Conservation (phyloP, 1,140 invertebrate species). For the Chelonus insularis region DNA sequence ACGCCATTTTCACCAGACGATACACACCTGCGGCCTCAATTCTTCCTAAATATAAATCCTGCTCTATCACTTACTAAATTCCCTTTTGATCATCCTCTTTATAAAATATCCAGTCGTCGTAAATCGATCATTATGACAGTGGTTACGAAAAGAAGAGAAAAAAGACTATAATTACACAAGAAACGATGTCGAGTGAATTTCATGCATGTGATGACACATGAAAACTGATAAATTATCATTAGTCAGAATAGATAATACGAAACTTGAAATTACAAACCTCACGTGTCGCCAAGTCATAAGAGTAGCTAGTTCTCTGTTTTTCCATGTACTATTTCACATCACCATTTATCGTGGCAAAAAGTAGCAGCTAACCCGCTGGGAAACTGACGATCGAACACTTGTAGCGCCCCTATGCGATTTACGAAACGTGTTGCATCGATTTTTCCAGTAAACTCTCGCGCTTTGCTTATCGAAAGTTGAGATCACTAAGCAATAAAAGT, state of each 20-base stretch:
- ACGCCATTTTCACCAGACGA: slow-evolving; percentile 4
- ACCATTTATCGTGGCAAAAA: background rate
- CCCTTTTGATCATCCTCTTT: background rate
- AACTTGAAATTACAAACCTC: slow-evolving; percentile 10
- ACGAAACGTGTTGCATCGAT: slow-evolving; percentile 9
- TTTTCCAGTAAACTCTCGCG: slow-evolving; percentile 6
- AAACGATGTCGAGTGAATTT: background rate
- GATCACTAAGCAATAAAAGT: slow-evolving; percentile 44
- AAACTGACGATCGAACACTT: slow-evolving; percentile 26
- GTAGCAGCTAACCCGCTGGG: background rate
- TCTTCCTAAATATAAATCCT: background rate
- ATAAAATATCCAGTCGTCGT: no score
- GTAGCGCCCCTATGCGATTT: slow-evolving; percentile 13
- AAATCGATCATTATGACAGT: no score
- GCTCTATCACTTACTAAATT: background rate
- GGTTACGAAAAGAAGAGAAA: background rate
- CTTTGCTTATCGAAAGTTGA: slow-evolving; percentile 13
- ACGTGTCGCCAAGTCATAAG: slow-evolving; percentile 5
- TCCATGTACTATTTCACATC: background rate
- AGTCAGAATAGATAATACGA: background rate
- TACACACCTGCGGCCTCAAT: slow-evolving; percentile 4
- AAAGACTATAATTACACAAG: background rate
- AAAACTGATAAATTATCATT: slow-evolving; percentile 4
- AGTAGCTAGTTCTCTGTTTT: background rate
- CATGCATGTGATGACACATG: slow-evolving; percentile 5